phyloP scores from a whole-genome alignment of 2,888 invertebrate genomes.

The Tridacna gigas region DNA sequence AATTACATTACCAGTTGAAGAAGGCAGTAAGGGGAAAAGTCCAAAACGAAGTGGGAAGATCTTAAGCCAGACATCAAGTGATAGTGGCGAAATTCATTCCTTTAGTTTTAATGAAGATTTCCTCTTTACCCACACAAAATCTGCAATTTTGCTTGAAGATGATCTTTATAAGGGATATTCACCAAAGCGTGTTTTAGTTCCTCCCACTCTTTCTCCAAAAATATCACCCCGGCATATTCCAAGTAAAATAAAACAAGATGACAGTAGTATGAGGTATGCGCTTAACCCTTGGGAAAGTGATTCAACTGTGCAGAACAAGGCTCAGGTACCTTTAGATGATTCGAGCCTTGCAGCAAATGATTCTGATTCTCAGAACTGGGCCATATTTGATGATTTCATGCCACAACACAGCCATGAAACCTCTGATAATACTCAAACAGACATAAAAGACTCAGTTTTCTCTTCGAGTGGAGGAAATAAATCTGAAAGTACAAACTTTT shows the following conservation, averaged over 20 bases:
- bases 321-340: neutral
- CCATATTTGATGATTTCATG: neutral
- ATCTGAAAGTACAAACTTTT: too few species aligned
- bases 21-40: constrained; percentile 69
- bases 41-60: constrained; percentile 60
- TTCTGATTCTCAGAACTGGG: constrained; percentile 9
- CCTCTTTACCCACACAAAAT: constrained; percentile 78
- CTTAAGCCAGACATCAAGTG: constrained; percentile 39
- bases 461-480: too few species aligned
- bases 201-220: constrained; percentile 78
- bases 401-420: too few species aligned
- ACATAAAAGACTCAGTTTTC: too few species aligned
- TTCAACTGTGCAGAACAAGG: neutral
- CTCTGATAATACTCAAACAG: too few species aligned
- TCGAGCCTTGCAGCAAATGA: neutral
- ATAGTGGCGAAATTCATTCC: constrained; percentile 54
- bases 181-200: constrained; percentile 77
- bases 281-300: constrained; percentile 3
- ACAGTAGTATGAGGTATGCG: neutral
- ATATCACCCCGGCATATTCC: constrained; percentile 63
- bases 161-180: constrained; percentile 71
- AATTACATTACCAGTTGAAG: constrained; percentile 78
- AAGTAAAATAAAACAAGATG: neutral
- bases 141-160: constrained; percentile 77
- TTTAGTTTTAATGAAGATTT: constrained; percentile 79